Evolutionary conservation across 2,888 invertebrate genomes (phyloP).

Genomic region (Dendrolimus houi): DNA sequence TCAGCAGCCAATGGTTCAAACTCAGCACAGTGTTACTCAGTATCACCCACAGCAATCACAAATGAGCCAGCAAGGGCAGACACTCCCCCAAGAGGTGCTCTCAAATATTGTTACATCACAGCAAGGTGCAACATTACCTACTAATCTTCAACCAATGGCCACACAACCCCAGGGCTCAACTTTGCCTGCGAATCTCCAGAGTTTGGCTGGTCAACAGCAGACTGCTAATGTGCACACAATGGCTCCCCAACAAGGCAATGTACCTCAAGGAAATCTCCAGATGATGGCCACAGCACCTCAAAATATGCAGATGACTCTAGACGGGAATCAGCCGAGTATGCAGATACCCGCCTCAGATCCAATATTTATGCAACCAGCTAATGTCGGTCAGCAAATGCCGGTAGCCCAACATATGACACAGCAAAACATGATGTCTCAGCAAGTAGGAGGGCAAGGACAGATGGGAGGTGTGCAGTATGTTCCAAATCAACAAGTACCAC

Average conservation of each 20-base stretch:
- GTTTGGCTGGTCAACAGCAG: slow-evolving; percentile 66
- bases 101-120: slow-evolving; percentile 68
- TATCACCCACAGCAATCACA: slow-evolving; percentile 69
- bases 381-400: slow-evolving; percentile 62
- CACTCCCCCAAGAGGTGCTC: slow-evolving; percentile 67
- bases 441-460: slow-evolving; percentile 61
- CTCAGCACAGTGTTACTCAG: slow-evolving; percentile 67
- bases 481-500: slow-evolving; percentile 51
- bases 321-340: slow-evolving; percentile 73
- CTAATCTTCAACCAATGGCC: slow-evolving; percentile 61
- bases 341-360: slow-evolving; percentile 73
- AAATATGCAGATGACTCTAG: slow-evolving; percentile 74
- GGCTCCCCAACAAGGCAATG: slow-evolving; percentile 71
- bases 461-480: slow-evolving; percentile 64
- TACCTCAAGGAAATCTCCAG: slow-evolving; percentile 76
- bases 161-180: slow-evolving; percentile 76
- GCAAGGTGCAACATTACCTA: slow-evolving; percentile 65
- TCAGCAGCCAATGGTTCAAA: slow-evolving; percentile 67
- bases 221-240: slow-evolving; percentile 55
- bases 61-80: slow-evolving; percentile 68
- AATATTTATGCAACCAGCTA: slow-evolving; percentile 65
- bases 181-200: slow-evolving; percentile 77
- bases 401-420: slow-evolving; percentile 63
- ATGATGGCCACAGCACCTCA: slow-evolving; percentile 72
- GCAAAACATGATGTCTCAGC: slow-evolving; percentile 63